Evolutionary conservation across 2,797 vertebrate genomes (phyloP), one percentile per base, ranked within the genome.

Genomic region (Ptychobarbus kaznakovi): DNA sequence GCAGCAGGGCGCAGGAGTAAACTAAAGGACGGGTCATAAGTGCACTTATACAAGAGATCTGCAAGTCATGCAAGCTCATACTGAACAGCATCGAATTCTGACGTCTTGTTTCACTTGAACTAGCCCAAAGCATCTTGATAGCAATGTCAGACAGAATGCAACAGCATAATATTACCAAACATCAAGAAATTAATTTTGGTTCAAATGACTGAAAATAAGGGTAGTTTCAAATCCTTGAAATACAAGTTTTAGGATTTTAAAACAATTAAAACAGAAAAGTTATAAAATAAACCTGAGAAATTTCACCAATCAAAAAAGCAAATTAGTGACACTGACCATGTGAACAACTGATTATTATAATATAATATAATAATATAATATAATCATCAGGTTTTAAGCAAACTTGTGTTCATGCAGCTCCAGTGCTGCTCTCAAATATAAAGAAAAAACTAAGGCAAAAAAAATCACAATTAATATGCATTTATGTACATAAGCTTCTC

Each of bases 1-100:
- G 95, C 93, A 98, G 97, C 46, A 99, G 96, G 1, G 98, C 98
- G 0, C 98, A 99, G 91, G 98, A 99, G 86, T 97, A 99, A 89
- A 97, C 98, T 99, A 91, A 84, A 84, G 58, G 89, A 76, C 25
- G 20, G 65, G 80, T 42, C 38, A 81, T 49, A 84, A 83, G 81
- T 12, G 42, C n/a, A 63, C 82, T 80, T 80, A 76, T 6, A 28
- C 61, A 75, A 56, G 44, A 44, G 20, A 61, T 53, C 53, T 22
- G 66, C 79, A 82, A 25, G 66, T 46, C 65, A 66, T 7, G 49
- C 28, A 28, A 32, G 32, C 2, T 15, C 9, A 82, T 42, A 79
- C 65, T n/a, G 28, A 77, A 58, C 56, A 40, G 28, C 22, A 38
- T 66, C 16, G 53, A 66, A 83, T 40, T 66, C 10, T 35, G 25